Evolutionary conservation across 2,113 vertebrate genomes (phyloP).

Genomic region (Shinisaurus crocodilurus): DNA sequence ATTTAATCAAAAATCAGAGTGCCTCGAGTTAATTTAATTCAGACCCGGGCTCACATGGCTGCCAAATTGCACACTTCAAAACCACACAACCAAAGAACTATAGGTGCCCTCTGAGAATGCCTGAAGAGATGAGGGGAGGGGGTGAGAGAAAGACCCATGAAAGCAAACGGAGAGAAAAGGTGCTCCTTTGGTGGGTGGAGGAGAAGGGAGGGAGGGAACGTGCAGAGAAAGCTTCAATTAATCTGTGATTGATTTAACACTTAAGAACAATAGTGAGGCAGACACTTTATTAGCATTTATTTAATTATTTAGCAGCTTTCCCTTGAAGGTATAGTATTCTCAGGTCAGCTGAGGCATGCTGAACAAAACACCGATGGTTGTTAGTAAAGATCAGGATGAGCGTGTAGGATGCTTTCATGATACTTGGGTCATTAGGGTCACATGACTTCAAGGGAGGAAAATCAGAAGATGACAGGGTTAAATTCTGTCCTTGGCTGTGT

Average conservation of each 20-base stretch:
- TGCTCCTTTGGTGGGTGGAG: conserved; percentile 55
- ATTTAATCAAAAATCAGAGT: conserved; percentile 83
- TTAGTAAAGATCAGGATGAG: conserved; percentile 44
- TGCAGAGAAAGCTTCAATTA: conserved; percentile 74
- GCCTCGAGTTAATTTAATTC: conserved; percentile 84
- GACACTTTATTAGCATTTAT: conserved; percentile 60
- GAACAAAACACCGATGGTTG: conserved; percentile 51
- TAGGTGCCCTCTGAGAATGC: conserved; percentile 79
- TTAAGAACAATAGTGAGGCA: conserved; percentile 69
- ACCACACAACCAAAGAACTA: conserved; percentile 78
- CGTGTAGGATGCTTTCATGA: conserved; percentile 28
- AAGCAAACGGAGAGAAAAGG: conserved; percentile 76
- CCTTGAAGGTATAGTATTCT: conserved; percentile 44
- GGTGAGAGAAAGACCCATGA: conserved; percentile 44
- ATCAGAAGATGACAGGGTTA: conserved; percentile 29
- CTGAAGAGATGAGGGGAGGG: conserved; percentile 63
- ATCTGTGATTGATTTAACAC: conserved; percentile 70
- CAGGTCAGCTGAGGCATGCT: conserved; percentile 45
- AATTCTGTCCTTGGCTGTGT: not conserved
- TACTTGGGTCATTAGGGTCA: conserved; percentile 1
- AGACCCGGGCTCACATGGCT: conserved; percentile 73
- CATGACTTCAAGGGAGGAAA: conserved; percentile 23
- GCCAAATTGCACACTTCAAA: conserved; percentile 82
- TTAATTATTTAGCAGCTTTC: conserved; percentile 72
- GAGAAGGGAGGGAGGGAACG: conserved; percentile 42